Conservation (phyloP, 2,888 invertebrate species). For the Pandemis corylana region DNA sequence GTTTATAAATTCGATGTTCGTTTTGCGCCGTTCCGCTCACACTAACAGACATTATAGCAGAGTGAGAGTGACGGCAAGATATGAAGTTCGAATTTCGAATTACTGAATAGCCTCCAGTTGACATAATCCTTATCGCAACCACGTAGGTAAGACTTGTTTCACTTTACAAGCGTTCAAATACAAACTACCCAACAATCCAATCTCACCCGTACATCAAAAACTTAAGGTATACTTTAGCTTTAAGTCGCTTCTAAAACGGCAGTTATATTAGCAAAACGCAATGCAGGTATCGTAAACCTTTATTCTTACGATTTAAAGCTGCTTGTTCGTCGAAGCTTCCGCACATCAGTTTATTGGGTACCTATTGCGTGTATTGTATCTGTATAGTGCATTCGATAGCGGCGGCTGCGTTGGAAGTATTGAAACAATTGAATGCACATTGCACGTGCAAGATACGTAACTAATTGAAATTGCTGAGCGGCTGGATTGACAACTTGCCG, state of each 20-base stretch:
- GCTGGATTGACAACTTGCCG: no score
- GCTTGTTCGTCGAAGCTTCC: neutral
- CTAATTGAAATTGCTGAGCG: neutral
- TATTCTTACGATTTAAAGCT: neutral
- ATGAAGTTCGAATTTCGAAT: no score
- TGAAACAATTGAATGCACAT: conserved; percentile 15
- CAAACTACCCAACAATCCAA: neutral
- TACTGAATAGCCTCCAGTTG: neutral
- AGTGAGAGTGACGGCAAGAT: no score
- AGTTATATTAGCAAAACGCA: neutral
- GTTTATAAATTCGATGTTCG: no score
- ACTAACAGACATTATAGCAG: no score
- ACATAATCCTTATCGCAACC: neutral
- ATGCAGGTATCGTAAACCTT: neutral
- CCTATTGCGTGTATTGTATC: neutral
- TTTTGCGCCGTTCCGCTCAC: no score
- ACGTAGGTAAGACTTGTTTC: neutral
- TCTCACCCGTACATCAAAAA: neutral
- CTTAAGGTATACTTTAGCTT: neutral
- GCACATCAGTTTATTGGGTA: neutral
- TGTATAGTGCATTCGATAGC: neutral
- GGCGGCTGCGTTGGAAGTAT: neutral
- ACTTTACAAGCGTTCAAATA: neutral
- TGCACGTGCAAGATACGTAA: conserved; percentile 1
- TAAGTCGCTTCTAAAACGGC: neutral